phyloP scores from a whole-genome alignment of 2,888 invertebrate genomes.

The Herminia tarsipennalis region DNA sequence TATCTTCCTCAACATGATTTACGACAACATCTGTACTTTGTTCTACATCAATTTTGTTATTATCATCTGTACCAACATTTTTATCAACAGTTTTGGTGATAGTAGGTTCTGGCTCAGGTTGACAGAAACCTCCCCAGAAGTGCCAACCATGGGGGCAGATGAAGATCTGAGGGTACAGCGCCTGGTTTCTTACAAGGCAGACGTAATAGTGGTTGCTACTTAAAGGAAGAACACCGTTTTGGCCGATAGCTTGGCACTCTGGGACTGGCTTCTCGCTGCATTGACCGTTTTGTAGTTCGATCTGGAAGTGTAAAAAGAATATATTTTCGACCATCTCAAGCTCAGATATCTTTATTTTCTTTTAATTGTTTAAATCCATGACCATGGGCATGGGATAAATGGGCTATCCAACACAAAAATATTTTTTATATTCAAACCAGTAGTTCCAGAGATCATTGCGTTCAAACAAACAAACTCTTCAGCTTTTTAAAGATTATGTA shows the following conservation, averaged over 20 bases:
- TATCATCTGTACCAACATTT: neutral
- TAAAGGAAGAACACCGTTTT: conserved; percentile 57
- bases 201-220: conserved; percentile 77
- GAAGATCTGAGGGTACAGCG: conserved; percentile 70
- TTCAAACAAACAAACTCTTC: too few species aligned
- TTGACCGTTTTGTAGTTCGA: conserved; percentile 65
- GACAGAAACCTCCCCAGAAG: conserved; percentile 71
- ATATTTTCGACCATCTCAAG: neutral
- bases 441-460: too few species aligned
- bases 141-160: conserved; percentile 78
- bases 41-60: conserved; percentile 5
- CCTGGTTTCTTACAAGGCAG: conserved; percentile 60
- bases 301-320: conserved; percentile 46
- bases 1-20: conserved; percentile 8
- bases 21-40: conserved; percentile 17
- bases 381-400: too few species aligned
- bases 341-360: too few species aligned
- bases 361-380: too few species aligned
- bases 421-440: too few species aligned
- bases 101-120: conserved; percentile 51
- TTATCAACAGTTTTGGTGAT: neutral
- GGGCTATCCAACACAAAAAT: too few species aligned
- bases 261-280: conserved; percentile 66
- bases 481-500: too few species aligned
- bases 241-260: conserved; percentile 62